phyloP scores from a whole-genome alignment of 2,888 invertebrate species.

The Dinocampus coccinellae region DNA sequence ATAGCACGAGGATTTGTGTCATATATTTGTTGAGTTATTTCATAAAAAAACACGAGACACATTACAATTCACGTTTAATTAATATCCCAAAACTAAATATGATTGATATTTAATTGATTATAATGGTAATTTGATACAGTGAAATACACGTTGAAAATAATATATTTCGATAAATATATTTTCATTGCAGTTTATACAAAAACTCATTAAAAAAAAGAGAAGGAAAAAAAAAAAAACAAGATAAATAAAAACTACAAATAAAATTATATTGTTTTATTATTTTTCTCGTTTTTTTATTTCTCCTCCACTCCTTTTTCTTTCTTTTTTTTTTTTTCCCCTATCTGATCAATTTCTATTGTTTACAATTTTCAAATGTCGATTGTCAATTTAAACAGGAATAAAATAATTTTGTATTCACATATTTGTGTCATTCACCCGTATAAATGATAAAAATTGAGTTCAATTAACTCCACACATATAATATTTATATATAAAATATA shows the following conservation, averaged over 20 bases:
- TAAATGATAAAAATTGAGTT: not conserved
- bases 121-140: no score
- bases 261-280: no score
- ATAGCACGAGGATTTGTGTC: conserved; percentile 54
- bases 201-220: no score
- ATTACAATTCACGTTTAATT: conserved; percentile 36
- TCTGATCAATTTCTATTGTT: not conserved
- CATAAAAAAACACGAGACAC: conserved; percentile 58
- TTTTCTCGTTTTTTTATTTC: no score
- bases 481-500: not conserved
- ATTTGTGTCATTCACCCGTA: not conserved
- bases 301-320: no score
- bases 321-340: not conserved
- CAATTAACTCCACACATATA: not conserved
- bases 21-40: conserved; percentile 51
- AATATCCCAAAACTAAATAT: not conserved
- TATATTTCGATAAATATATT: no score
- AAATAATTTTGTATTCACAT: not conserved
- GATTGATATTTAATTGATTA: no score
- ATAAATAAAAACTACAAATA: no score
- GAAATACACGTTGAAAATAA: no score
- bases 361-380: not conserved
- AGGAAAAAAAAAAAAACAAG: no score
- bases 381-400: not conserved
- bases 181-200: no score